Percentiles rank a stretch among this genome's conserved stretches.
phyloP scores from a whole-genome alignment of 2,888 invertebrate species.

The Thecocarcelia acutangulata region DNA sequence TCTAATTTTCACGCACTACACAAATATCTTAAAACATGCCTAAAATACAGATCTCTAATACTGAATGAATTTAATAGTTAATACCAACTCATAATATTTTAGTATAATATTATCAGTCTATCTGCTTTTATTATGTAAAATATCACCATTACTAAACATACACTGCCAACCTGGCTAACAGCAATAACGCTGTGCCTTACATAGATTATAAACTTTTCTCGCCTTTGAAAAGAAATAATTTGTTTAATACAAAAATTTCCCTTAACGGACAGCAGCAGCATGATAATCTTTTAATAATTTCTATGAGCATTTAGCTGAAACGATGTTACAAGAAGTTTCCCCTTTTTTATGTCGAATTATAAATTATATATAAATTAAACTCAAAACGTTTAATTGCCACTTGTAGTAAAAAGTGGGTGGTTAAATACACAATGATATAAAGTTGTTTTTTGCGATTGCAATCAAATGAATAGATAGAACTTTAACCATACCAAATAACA shows the following conservation, averaged over 20 bases:
- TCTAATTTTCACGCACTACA: too few species aligned
- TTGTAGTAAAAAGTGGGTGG: conserved; percentile 38
- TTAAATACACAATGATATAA: neutral
- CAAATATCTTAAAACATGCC: too few species aligned
- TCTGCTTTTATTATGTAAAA: too few species aligned
- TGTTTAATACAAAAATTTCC: conserved; percentile 27
- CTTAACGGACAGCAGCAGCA: neutral
- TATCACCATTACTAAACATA: too few species aligned
- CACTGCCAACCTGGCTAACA: too few species aligned
- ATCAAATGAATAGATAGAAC: conserved; percentile 4
- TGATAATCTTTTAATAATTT: neutral
- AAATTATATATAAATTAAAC: conserved; percentile 24
- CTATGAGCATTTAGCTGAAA: neutral
- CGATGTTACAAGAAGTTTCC: neutral
- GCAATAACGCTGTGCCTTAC: too few species aligned
- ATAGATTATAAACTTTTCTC: too few species aligned
- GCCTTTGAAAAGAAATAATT: neutral
- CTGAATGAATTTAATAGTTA: too few species aligned
- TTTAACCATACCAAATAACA: too few species aligned
- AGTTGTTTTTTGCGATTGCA: neutral
- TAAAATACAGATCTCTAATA: too few species aligned
- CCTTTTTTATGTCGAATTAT: neutral
- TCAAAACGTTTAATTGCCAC: conserved; percentile 51
- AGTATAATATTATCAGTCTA: too few species aligned
- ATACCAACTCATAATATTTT: too few species aligned